A percentile compares a stretch with the other conserved stretches of the same genome.
phyloP scores from a whole-genome alignment of 2,113 vertebrate genomes.

The Genyomyrus donnyi region DNA sequence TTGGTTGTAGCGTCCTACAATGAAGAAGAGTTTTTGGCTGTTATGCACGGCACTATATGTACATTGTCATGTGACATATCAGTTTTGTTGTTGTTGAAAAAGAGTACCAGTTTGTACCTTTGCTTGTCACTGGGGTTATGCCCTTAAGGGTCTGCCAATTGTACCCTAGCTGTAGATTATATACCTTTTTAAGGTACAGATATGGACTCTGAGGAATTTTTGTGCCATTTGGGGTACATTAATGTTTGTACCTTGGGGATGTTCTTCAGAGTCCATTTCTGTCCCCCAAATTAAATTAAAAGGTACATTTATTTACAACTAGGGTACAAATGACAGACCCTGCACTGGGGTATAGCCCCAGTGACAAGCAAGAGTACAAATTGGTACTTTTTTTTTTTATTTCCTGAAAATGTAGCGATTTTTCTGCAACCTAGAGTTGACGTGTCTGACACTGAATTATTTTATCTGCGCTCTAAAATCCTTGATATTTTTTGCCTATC shows the following conservation, averaged over 20 bases:
- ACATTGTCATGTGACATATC: not conserved
- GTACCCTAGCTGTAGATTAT: not conserved
- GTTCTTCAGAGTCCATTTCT: not conserved
- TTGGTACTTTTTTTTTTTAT: not conserved
- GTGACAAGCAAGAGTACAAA: not conserved
- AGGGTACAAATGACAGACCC: not conserved
- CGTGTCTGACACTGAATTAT: not conserved
- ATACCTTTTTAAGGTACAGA: too few relatives aligned
- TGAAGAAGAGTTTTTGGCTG: not conserved
- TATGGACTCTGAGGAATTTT: too few relatives aligned
- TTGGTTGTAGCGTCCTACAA: not conserved
- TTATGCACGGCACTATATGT: not conserved
- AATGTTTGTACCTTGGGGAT: not conserved
- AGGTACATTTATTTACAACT: not conserved
- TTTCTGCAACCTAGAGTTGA: not conserved
- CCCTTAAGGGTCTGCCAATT: not conserved
- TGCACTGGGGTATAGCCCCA: not conserved
- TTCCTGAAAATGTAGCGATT: not conserved
- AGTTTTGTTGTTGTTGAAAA: not conserved
- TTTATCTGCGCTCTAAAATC: not conserved
- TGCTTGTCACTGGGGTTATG: not conserved
- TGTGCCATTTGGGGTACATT: not conserved
- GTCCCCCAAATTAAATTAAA: not conserved
- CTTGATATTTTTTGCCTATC: not conserved
- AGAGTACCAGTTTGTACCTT: not conserved